Percentiles rank a stretch among this genome's conserved stretches.
Conservation (phyloP, 2,113 vertebrate species). For the Solea solea region DNA sequence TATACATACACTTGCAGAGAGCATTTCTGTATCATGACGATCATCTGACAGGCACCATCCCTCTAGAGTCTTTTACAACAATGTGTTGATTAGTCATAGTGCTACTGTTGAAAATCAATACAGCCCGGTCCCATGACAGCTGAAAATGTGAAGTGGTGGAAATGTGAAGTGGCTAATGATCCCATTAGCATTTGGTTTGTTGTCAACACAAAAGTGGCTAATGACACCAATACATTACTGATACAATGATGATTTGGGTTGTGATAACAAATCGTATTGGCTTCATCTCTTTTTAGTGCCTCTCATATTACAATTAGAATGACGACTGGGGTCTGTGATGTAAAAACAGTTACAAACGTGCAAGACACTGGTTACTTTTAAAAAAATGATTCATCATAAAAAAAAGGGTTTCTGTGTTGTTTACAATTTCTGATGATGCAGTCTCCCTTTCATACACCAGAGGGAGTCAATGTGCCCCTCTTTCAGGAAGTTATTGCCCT, state of each 20-base stretch:
- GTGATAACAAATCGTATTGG: too few species aligned
- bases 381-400: too few species aligned
- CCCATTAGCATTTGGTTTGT: neutral
- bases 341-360: too few species aligned
- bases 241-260: too few species aligned
- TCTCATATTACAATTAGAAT: too few species aligned
- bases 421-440: neutral
- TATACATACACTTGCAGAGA: neutral
- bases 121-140: conserved; percentile 16
- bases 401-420: neutral
- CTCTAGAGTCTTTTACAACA: neutral
- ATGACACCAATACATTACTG: neutral
- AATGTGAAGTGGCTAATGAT: neutral
- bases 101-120: conserved; percentile 25
- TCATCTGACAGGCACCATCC: conserved; percentile 19
- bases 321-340: too few species aligned
- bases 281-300: too few species aligned
- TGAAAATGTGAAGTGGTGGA: neutral
- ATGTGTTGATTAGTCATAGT: conserved; percentile 25
- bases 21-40: neutral
- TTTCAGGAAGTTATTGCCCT: neutral
- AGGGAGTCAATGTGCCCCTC: conserved; percentile 28
- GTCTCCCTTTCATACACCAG: conserved; percentile 38
- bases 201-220: neutral
- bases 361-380: too few species aligned